Evolutionary conservation across 2,797 vertebrate species (phyloP).

Genomic region (Crocodylus rhombifer): DNA sequence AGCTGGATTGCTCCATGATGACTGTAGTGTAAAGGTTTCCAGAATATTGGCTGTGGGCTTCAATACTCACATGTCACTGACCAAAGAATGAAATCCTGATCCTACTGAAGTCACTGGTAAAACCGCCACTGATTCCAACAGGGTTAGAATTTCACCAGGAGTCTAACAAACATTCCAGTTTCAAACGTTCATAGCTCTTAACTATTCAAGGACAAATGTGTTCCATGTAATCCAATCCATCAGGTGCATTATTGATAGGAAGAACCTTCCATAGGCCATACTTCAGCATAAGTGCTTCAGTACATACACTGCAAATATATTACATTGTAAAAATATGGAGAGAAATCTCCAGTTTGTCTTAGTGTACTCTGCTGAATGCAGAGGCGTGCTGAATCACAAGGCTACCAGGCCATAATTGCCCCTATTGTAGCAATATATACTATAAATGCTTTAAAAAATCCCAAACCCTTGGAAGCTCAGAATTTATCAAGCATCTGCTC

Average conservation of each 20-base stretch:
- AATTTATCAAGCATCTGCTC: neutral
- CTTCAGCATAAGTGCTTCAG: neutral
- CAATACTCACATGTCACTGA: neutral
- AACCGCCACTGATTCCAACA: neutral
- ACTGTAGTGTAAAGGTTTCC: neutral
- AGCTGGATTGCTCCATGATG: neutral
- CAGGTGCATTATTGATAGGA: neutral
- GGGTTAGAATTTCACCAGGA: neutral
- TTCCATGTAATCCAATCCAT: neutral
- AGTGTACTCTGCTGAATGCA: neutral
- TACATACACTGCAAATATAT: neutral
- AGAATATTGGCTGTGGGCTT: neutral
- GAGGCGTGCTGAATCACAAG: neutral
- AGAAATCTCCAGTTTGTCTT: neutral
- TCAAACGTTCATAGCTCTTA: neutral
- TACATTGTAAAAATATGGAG: neutral
- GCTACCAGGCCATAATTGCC: neutral
- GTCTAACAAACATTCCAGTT: neutral
- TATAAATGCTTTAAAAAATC: no score
- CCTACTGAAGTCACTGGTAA: neutral
- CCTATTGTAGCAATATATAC: neutral
- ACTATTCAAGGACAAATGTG: neutral
- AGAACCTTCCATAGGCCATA: neutral
- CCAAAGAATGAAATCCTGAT: fast-evolving
- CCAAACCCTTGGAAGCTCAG: no score